Conservation (phyloP, 2,888 invertebrate species). For the Amorpha juglandis region DNA sequence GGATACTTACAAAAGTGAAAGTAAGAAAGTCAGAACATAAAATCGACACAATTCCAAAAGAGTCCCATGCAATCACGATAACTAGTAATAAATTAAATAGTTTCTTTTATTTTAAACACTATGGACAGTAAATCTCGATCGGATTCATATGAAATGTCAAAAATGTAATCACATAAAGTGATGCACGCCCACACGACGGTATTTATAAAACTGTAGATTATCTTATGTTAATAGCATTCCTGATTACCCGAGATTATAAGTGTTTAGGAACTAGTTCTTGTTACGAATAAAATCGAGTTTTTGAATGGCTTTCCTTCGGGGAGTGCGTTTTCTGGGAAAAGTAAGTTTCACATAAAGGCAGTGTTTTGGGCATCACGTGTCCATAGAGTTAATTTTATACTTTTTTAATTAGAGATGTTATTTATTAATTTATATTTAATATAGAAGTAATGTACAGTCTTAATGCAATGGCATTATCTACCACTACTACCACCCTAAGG, state of each 20-base stretch:
- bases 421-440: no score
- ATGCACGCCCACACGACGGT: constrained; percentile 27
- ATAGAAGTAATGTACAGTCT: no score
- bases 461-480: no score
- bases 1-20: neutral
- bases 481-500: no score
- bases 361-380: neutral
- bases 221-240: constrained; percentile 30
- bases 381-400: no score
- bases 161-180: constrained; percentile 28
- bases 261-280: constrained; percentile 20
- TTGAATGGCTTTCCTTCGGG: neutral
- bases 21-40: neutral
- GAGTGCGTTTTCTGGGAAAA: neutral
- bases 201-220: constrained; percentile 27
- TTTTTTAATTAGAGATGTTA: no score
- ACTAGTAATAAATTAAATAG: constrained; percentile 24
- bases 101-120: constrained; percentile 30
- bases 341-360: neutral
- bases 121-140: constrained; percentile 27
- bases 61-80: constrained; percentile 15
- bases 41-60: neutral
- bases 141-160: constrained; percentile 28
- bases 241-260: constrained; percentile 24
- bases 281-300: constrained; percentile 20